Evolutionary conservation across 1,140 invertebrate species (phyloP), one percentile per base, ranked within the genome.

Genomic region (Holotrichia oblita): DNA sequence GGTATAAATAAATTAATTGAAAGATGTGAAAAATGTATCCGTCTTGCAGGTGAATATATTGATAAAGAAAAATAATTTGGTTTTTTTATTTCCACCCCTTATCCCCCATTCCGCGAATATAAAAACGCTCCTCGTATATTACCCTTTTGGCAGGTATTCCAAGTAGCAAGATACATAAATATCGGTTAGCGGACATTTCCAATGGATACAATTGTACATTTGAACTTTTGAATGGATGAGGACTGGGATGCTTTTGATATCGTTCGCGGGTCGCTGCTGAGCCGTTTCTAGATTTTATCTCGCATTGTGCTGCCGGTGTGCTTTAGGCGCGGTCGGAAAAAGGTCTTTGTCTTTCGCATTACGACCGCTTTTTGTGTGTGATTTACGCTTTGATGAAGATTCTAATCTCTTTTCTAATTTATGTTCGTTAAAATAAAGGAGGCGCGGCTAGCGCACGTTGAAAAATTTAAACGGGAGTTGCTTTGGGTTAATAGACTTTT

Each of bases 341-440:
- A 69, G 61, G 20, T 69, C 22, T 69, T 69, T 69, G 61, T 69
- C 44, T 48, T 48, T 48, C n/a, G 44, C n/a, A 34, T 69, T 69
- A 34, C 61, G 20, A 7, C 10, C 22, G 61, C 9, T 10, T 34
- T 69, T 69, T 69, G 8, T 69, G 14, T 69, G 24, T 69, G 61
- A 69, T 69, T 69, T 69, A 69, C 61, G 61, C 61, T 27, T 34
- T 24, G 22, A 24, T 69, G 61, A 69, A 34, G 61, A 69, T 69
- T 34, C 61, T 69, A 69, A 22, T 69, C 61, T 69, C 61, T 27
- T 69, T 69, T 69, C 61, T 27, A 69, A 69, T 69, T 69, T 69
- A 69, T 69, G 20, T 34, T 20, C 9, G 22, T 34, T 24, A 34
- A 34, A 69, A 69, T 22, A 69, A 69, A 69, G 22, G 27, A 17